Evolutionary conservation across 2,888 invertebrate species (phyloP).

Genomic region (Drosophila diplacantha): DNA sequence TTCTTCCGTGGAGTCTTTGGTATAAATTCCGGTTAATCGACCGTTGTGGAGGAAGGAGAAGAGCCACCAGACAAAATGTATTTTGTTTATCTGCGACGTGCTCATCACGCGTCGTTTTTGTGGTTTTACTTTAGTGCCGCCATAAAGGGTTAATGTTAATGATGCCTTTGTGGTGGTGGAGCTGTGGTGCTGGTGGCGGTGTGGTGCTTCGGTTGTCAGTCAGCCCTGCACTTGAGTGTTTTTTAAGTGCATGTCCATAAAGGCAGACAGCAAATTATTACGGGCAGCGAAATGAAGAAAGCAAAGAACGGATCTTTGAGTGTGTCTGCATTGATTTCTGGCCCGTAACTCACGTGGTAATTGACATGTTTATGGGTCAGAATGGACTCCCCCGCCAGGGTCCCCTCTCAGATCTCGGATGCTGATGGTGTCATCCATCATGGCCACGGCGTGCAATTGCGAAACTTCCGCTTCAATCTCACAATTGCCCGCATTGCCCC

Average conservation of each 20-base stretch:
- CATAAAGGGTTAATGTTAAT: constrained; percentile 71
- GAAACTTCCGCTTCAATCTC: constrained; percentile 56
- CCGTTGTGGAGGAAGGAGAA: constrained; percentile 14
- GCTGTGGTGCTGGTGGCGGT: background rate
- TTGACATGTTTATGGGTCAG: constrained; percentile 65
- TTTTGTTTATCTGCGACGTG: constrained; percentile 69
- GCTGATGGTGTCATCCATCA: constrained; percentile 58
- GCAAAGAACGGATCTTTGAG: constrained; percentile 8
- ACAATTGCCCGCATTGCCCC: constrained; percentile 33
- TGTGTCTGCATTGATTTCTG: constrained; percentile 61
- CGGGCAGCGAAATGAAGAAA: constrained; percentile 38
- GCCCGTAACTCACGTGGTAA: constrained; percentile 64
- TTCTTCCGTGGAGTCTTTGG: constrained; percentile 34
- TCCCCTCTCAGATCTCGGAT: constrained; percentile 5
- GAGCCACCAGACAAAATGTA: constrained; percentile 30
- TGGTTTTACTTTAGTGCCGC: constrained; percentile 66
- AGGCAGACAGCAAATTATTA: constrained; percentile 62
- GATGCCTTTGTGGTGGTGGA: constrained; percentile 48
- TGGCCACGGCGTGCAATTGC: constrained; percentile 47
- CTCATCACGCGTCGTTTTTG: constrained; percentile 70
- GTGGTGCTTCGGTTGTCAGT: constrained; percentile 37
- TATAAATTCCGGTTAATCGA: constrained; percentile 68
- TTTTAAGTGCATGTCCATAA: constrained; percentile 70
- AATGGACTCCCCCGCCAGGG: constrained; percentile 12
- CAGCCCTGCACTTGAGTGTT: constrained; percentile 66